A percentile compares a stretch with the other conserved stretches of the same genome.
Evolutionary conservation across 2,113 vertebrate species (phyloP).

Genomic region (Azemiops feae): DNA sequence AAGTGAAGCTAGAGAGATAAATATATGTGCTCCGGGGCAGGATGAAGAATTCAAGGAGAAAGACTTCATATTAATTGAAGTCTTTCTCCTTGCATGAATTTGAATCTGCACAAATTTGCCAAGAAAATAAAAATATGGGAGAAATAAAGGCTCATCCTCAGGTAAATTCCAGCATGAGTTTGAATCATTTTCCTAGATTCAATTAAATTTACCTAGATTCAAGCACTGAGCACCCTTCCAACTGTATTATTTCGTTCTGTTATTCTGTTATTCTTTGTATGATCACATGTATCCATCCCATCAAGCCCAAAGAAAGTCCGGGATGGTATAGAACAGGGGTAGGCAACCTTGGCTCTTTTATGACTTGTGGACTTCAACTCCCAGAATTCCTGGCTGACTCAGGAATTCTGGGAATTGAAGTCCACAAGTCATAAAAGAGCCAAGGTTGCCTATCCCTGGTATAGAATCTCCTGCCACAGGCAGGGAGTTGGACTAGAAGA

Average conservation of each 20-base stretch:
- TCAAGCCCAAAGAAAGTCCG: not conserved
- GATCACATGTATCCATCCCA: not conserved
- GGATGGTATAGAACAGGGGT: too few relatives aligned
- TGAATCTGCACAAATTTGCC: constrained; percentile 25
- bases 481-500: not conserved
- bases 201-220: not conserved
- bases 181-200: not conserved
- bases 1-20: constrained; percentile 49
- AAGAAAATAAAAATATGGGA: not conserved
- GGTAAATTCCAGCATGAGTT: not conserved
- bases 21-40: constrained; percentile 51
- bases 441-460: not conserved
- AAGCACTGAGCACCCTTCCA: not conserved
- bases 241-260: not conserved
- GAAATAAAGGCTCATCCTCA: not conserved
- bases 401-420: too few relatives aligned
- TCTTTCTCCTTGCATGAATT: not conserved
- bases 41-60: constrained; percentile 34
- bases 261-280: not conserved
- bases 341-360: too few relatives aligned
- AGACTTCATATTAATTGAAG: constrained; percentile 21
- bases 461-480: not conserved
- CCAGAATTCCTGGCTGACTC: too few relatives aligned
- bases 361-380: too few relatives aligned
- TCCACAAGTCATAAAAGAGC: too few relatives aligned